A percentile compares a stretch with the other conserved stretches of the same genome.
These are phyloP conservation scores for Lithophane ornitopus DNA, from an alignment of 2,888 invertebrate species.

Conservation along the genomic window DNA sequence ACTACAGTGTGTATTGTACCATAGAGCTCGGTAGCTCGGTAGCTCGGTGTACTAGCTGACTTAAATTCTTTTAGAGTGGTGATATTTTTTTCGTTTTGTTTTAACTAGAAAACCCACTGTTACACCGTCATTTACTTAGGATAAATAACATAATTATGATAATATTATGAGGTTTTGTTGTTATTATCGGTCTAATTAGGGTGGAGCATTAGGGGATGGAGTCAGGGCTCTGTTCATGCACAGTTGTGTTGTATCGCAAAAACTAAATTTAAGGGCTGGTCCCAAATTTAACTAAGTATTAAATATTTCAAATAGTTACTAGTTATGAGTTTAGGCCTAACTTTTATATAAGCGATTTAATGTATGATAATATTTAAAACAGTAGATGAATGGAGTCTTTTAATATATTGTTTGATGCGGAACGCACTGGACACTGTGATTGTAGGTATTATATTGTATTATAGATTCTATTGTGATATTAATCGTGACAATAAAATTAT, in stretches of 20 bases:
- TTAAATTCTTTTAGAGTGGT: slow-evolving; percentile 80
- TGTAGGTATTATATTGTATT: slow-evolving; percentile 72
- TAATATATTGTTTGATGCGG: slow-evolving; percentile 68
- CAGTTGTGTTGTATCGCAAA: slow-evolving; percentile 48
- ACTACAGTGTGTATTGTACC: slow-evolving; percentile 81
- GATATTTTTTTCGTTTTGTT: slow-evolving; percentile 75
- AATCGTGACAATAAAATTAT: slow-evolving; percentile 74
- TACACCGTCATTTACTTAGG: slow-evolving; percentile 60
- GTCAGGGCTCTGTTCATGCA: slow-evolving; percentile 48
- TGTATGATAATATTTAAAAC: slow-evolving; percentile 23
- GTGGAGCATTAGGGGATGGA: slow-evolving; percentile 42
- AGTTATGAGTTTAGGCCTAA: slow-evolving; percentile 33
- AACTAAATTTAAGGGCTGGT: slow-evolving; percentile 60
- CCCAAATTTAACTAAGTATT: slow-evolving; percentile 52
- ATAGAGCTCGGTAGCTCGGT: slow-evolving; percentile 73
- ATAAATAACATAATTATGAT: slow-evolving; percentile 45
- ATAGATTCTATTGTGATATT: slow-evolving; percentile 72
- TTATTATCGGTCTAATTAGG: slow-evolving; percentile 57
- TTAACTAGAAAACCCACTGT: slow-evolving; percentile 46
- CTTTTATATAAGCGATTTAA: slow-evolving; percentile 26
- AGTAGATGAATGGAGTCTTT: slow-evolving; percentile 60
- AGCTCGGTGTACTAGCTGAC: slow-evolving; percentile 79
- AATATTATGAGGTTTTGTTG: slow-evolving; percentile 52
- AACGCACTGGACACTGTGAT: slow-evolving; percentile 78
- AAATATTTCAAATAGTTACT: slow-evolving; percentile 39